Evolutionary conservation across 2,797 vertebrate species (phyloP).

Genomic region (Gymnoscopelus braueri): DNA sequence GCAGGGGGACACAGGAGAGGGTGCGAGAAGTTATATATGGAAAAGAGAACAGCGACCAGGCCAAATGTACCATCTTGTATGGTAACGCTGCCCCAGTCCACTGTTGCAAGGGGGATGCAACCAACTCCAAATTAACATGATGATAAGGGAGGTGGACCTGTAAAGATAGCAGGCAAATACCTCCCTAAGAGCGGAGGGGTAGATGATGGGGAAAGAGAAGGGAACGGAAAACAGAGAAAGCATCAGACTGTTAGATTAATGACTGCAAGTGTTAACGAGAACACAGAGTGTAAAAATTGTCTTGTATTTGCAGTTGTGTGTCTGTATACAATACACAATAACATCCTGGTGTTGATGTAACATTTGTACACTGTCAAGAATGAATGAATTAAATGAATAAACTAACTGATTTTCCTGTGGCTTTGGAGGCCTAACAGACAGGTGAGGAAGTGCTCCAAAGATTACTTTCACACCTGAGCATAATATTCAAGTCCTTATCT

Average conservation of each 20-base stretch:
- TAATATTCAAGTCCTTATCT: too few species aligned
- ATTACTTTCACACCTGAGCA: too few species aligned
- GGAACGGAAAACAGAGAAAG: not conserved
- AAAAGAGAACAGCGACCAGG: slow-evolving; percentile 49
- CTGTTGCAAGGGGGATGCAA: slow-evolving; percentile 4
- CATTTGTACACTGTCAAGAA: too few species aligned
- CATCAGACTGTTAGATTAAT: not conserved
- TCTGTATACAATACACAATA: not conserved
- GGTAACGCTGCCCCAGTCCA: slow-evolving; percentile 11
- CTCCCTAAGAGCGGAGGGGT: slow-evolving; percentile 9
- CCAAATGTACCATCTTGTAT: slow-evolving; percentile 18
- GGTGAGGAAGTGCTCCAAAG: too few species aligned
- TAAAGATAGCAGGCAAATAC: slow-evolving; percentile 37
- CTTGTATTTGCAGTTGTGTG: slow-evolving; percentile 4
- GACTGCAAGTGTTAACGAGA: not conserved
- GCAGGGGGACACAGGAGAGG: slow-evolving; percentile 60
- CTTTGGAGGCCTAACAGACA: too few species aligned
- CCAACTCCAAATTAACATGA: slow-evolving; percentile 6
- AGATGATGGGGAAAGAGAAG: not conserved
- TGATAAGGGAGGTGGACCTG: slow-evolving; percentile 21
- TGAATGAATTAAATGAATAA: too few species aligned
- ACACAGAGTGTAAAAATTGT: not conserved
- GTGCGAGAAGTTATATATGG: slow-evolving; percentile 53
- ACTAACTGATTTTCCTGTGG: too few species aligned
- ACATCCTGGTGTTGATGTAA: too few species aligned